Percentiles rank a stretch among this genome's conserved stretches.
These are phyloP conservation scores for Denticeps clupeoides DNA, from an alignment of 2,797 vertebrate species.

Conservation along the genomic window DNA sequence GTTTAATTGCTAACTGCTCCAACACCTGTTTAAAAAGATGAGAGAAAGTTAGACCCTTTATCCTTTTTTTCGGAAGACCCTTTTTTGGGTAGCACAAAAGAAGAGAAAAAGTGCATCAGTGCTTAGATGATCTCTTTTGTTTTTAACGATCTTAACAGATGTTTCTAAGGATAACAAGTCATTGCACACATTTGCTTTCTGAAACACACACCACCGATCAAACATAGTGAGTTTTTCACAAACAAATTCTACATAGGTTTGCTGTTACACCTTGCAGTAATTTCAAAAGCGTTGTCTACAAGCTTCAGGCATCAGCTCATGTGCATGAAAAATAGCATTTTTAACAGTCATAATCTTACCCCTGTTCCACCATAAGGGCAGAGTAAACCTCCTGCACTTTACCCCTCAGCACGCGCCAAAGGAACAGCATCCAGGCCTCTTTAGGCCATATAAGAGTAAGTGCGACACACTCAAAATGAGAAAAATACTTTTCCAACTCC, in stretches of 20 bases:
- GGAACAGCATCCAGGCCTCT: too few relatives aligned
- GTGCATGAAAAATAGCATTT: background rate
- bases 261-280: background rate
- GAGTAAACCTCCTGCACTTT: too few relatives aligned
- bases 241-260: constrained; percentile 3
- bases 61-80: constrained; percentile 10
- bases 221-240: constrained; percentile 2
- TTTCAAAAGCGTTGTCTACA: background rate
- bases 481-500: too few relatives aligned
- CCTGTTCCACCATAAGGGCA: background rate
- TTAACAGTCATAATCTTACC: constrained; percentile 4
- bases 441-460: too few relatives aligned
- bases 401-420: too few relatives aligned
- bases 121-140: background rate
- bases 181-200: background rate
- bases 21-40: background rate
- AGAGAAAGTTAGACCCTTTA: constrained; percentile 4
- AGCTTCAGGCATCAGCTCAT: constrained; percentile 6
- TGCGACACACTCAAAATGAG: too few relatives aligned
- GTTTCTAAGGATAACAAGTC: background rate
- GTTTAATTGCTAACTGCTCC: background rate
- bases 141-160: background rate
- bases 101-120: constrained; percentile 1
- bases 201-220: background rate
- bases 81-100: background rate